Evolutionary conservation across 2,888 invertebrate genomes (phyloP).

Genomic region (Anoncus sp.): DNA sequence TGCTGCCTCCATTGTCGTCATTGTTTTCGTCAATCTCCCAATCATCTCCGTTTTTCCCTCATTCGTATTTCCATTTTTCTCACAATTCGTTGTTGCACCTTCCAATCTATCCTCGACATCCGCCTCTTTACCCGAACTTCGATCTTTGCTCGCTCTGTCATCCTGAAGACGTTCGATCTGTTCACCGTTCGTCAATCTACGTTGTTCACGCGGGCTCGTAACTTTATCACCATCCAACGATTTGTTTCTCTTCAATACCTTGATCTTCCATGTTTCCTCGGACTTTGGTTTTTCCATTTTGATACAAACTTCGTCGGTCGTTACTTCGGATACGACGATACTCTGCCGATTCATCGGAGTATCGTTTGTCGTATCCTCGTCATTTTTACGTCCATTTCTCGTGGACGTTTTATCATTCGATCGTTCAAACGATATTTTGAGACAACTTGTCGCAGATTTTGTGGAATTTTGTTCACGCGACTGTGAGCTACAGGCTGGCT

Average conservation of each 20-base stretch:
- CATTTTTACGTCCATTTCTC: no score
- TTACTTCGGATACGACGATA: background rate
- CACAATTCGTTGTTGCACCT: slow-evolving; percentile 6
- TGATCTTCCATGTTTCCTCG: slow-evolving; percentile 60
- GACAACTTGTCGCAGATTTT: no score
- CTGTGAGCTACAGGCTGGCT: background rate
- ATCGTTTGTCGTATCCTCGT: no score
- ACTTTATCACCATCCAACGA: slow-evolving; percentile 48
- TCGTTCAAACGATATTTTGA: no score
- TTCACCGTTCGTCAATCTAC: slow-evolving; percentile 54
- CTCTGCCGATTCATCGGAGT: no score
- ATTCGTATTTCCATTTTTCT: slow-evolving; percentile 45
- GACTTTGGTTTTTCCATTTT: slow-evolving; percentile 52
- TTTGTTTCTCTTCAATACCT: slow-evolving; percentile 66
- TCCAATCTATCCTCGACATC: slow-evolving; percentile 43
- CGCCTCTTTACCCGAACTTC: slow-evolving; percentile 24
- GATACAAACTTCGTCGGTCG: background rate
- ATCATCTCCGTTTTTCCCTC: slow-evolving; percentile 19
- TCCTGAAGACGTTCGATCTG: slow-evolving; percentile 23
- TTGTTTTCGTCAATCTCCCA: background rate
- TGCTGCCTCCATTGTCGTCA: background rate
- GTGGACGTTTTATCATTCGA: no score
- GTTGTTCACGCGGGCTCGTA: slow-evolving; percentile 16
- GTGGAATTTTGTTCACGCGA: background rate
- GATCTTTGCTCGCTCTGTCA: slow-evolving; percentile 6